phyloP scores from a whole-genome alignment of 1,140 invertebrate species.

The Polypedilum vanderplanki region DNA sequence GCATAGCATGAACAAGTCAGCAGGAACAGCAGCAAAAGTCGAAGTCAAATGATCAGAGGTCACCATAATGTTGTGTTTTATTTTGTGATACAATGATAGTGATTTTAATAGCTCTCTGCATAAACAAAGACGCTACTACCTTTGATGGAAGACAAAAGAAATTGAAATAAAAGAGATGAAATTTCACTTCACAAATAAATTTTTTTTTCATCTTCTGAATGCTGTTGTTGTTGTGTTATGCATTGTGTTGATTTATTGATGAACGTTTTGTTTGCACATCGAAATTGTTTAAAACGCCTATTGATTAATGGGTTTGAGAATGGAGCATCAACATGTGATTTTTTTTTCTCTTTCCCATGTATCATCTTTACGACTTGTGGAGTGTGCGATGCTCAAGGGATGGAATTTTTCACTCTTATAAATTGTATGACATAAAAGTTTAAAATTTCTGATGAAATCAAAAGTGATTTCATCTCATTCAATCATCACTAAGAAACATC shows the following conservation, averaged over 20 bases:
- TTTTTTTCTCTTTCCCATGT: neutral
- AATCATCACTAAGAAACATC: neutral
- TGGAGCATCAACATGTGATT: neutral
- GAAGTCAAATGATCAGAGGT: neutral
- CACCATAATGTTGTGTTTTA: neutral
- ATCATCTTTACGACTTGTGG: neutral
- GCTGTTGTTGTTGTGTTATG: neutral
- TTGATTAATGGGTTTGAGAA: neutral
- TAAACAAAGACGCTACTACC: slow-evolving; percentile 3
- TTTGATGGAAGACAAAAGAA: neutral
- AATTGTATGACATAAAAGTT: neutral
- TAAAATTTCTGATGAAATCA: slow-evolving; percentile 20
- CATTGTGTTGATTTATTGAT: slow-evolving; percentile 13
- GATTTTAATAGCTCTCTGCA: neutral
- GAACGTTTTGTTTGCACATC: slow-evolving; percentile 7
- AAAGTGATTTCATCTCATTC: neutral
- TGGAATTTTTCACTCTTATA: neutral
- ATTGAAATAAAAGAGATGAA: neutral
- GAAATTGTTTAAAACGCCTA: slow-evolving; percentile 9
- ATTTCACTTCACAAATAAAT: slow-evolving; percentile 14
- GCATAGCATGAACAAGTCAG: neutral
- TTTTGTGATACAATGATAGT: neutral
- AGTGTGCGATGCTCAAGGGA: too few relatives aligned
- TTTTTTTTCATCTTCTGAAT: too few relatives aligned
- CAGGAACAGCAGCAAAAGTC: neutral